Percentiles rank a stretch among this genome's conserved stretches.
Evolutionary conservation across 2,797 vertebrate genomes (phyloP).

Genomic region (Lateolabrax maculatus): DNA sequence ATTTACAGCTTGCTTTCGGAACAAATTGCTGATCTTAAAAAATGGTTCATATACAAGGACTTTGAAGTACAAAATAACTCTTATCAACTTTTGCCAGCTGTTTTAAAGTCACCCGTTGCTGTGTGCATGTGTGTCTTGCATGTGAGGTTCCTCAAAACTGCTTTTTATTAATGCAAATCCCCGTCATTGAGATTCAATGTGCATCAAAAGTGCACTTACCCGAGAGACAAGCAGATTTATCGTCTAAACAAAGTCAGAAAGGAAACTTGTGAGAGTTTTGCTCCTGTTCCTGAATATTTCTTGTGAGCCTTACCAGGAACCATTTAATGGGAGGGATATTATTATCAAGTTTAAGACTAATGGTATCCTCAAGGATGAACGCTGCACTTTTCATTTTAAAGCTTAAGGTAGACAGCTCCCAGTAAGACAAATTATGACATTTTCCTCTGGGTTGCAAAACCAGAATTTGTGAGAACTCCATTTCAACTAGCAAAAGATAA

Average conservation of each 20-base stretch:
- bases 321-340: conserved; percentile 43
- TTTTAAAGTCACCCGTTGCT: conserved; percentile 57
- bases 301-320: conserved; percentile 18
- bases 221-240: conserved; percentile 64
- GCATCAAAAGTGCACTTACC: conserved; percentile 62
- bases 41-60: conserved; percentile 61
- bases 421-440: conserved; percentile 52
- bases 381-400: conserved; percentile 47
- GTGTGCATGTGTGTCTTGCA: conserved; percentile 33
- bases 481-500: conserved; percentile 60
- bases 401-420: conserved; percentile 39
- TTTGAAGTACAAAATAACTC: conserved; percentile 80
- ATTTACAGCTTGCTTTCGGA: conserved; percentile 58
- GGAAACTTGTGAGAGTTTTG: conserved; percentile 43
- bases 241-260: conserved; percentile 60
- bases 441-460: conserved; percentile 51
- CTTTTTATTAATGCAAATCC: conserved; percentile 76
- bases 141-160: conserved; percentile 62
- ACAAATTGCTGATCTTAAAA: conserved; percentile 78
- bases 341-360: conserved; percentile 51
- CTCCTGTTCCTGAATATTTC: conserved; percentile 27
- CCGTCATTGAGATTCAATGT: conserved; percentile 65
- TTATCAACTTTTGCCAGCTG: conserved; percentile 83
- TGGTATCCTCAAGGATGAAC: conserved; percentile 41
- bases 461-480: conserved; percentile 47